Conservation (phyloP, 2,888 invertebrate genomes). For the Nymphalis c-album region DNA sequence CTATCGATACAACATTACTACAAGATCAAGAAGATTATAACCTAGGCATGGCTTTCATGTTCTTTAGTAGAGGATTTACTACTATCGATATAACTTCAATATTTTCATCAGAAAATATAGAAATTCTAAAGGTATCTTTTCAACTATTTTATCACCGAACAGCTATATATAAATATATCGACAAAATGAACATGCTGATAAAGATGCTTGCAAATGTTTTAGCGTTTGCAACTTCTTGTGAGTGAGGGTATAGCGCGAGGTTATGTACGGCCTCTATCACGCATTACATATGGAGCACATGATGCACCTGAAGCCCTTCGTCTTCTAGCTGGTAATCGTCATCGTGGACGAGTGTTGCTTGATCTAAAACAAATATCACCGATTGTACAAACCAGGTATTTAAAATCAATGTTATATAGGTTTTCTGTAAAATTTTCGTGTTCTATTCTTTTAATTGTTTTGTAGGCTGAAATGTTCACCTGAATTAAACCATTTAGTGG, state of each 20-base stretch:
- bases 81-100: neutral
- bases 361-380: conserved; percentile 38
- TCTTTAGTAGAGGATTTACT: neutral
- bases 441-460: neutral
- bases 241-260: conserved; percentile 58
- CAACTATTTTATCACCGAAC: neutral
- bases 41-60: conserved; percentile 44
- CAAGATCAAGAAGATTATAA: conserved; percentile 45
- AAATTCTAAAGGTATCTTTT: neutral
- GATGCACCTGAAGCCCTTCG: conserved; percentile 53
- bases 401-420: neutral
- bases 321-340: conserved; percentile 54
- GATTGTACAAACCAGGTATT: conserved; percentile 44
- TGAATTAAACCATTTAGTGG: conserved; percentile 39
- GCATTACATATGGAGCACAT: conserved; percentile 49
- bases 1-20: conserved; percentile 48
- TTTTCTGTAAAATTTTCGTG: neutral
- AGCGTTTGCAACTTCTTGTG: conserved; percentile 48
- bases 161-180: neutral
- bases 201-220: neutral
- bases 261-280: conserved; percentile 58
- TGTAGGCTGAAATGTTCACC: conserved; percentile 26
- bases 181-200: neutral
- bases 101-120: conserved; percentile 1
- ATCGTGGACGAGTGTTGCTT: conserved; percentile 60